These are phyloP conservation scores for Dipodomys stephensi DNA, from an alignment of 2,113 vertebrate genomes.

Conservation along the genomic window DNA sequence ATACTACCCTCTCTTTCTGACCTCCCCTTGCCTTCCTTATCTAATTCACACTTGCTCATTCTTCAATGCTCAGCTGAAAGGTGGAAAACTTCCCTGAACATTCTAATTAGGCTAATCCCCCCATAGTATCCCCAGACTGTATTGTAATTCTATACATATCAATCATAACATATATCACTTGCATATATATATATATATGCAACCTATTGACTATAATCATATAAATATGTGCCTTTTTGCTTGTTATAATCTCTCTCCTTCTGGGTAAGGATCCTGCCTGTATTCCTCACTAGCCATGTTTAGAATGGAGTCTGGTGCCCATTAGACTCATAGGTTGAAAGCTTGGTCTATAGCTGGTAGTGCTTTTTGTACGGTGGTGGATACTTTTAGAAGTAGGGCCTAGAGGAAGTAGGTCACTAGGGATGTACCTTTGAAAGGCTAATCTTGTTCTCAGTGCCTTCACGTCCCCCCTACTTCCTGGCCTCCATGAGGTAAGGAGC, in stretches of 20 bases:
- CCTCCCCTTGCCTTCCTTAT: background rate
- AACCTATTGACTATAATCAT: background rate
- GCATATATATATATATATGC: background rate
- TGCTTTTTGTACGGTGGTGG: background rate
- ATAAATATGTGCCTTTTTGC: background rate
- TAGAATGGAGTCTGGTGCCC: background rate
- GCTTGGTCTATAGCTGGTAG: background rate
- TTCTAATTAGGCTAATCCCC: conserved; percentile 9
- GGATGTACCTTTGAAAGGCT: background rate
- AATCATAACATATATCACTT: conserved; percentile 16
- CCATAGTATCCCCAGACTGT: background rate
- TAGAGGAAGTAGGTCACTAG: background rate
- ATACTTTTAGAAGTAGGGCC: background rate
- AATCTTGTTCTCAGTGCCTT: too few relatives aligned
- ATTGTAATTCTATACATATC: background rate
- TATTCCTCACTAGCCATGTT: conserved; percentile 21
- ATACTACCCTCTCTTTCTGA: background rate
- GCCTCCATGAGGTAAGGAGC: background rate
- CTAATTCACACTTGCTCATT: background rate
- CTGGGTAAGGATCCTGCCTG: background rate
- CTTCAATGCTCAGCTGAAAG: conserved; percentile 14
- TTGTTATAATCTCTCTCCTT: background rate
- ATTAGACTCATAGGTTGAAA: background rate
- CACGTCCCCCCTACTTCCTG: background rate
- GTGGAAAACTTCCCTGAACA: background rate